Conservation (phyloP, 2,797 vertebrate genomes). For the Erpetoichthys calabaricus region DNA sequence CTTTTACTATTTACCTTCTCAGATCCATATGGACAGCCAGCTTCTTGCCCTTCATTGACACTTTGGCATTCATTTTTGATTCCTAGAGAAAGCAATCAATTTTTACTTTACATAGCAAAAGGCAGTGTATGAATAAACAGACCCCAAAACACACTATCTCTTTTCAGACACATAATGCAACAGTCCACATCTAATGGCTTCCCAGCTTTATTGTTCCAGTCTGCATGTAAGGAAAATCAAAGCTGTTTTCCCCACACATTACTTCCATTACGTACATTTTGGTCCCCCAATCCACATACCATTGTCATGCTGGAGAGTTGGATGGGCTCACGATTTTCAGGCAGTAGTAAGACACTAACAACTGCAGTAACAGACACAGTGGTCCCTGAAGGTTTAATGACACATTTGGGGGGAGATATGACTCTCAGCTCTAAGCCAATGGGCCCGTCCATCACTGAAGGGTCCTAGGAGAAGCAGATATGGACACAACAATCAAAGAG, state of each 20-base stretch:
- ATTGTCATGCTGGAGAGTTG: constrained; percentile 84
- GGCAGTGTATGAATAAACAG: neutral
- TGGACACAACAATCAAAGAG: neutral
- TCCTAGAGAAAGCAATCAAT: constrained; percentile 33
- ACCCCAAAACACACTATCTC: neutral
- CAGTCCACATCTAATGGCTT: too few relatives aligned
- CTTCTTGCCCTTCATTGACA: constrained; percentile 67
- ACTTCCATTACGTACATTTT: neutral
- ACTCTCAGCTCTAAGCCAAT: constrained; percentile 62
- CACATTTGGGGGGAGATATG: constrained; percentile 55
- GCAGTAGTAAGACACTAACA: constrained; percentile 62
- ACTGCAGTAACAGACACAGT: constrained; percentile 58
- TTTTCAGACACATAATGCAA: too few relatives aligned
- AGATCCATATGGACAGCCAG: constrained; percentile 68
- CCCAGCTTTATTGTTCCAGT: too few relatives aligned
- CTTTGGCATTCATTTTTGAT: constrained; percentile 61
- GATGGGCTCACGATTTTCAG: constrained; percentile 36
- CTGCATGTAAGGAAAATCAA: too few relatives aligned
- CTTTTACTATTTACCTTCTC: constrained; percentile 48
- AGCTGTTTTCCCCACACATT: too few relatives aligned
- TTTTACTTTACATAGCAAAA: neutral
- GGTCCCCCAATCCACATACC: constrained; percentile 36
- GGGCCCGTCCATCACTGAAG: constrained; percentile 59
- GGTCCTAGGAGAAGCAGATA: constrained; percentile 45
- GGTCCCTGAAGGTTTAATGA: constrained; percentile 71